These are phyloP conservation scores for Syncerus caffer DNA, from an alignment of 2,797 vertebrate genomes.

Conservation along the genomic window DNA sequence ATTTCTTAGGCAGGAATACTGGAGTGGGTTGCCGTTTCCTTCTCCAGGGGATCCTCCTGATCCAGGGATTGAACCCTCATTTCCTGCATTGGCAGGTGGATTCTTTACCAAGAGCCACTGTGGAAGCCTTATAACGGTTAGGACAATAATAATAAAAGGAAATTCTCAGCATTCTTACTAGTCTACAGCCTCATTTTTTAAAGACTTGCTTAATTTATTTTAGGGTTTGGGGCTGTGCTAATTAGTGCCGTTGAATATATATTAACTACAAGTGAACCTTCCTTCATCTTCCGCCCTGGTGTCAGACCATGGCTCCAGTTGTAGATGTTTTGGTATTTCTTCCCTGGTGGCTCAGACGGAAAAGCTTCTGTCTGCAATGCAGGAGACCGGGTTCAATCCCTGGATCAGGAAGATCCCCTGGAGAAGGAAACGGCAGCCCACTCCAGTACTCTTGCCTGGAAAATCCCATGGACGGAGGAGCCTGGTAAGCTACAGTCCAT, in stretches of 20 bases:
- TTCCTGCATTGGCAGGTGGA: neutral
- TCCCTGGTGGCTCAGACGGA: neutral
- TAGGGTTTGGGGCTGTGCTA: constrained; percentile 37
- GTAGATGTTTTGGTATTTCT: neutral
- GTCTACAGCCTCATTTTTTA: neutral
- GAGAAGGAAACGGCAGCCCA: neutral
- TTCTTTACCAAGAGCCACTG: neutral
- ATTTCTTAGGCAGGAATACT: neutral
- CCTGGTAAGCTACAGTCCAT: neutral
- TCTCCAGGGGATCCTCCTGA: neutral
- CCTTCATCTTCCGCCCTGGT: neutral
- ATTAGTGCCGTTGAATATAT: constrained; percentile 47
- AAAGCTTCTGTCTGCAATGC: neutral
- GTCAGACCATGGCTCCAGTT: neutral
- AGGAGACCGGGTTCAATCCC: accelerated
- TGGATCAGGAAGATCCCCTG: neutral
- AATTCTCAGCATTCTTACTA: neutral
- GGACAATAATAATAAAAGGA: neutral
- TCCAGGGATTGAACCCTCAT: neutral
- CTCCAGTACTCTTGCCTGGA: neutral
- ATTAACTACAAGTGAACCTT: constrained; percentile 50
- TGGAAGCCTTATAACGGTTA: neutral
- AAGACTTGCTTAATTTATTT: constrained; percentile 51
- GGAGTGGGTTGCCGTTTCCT: neutral
- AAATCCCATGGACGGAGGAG: neutral